Base-by-base conservation (phyloP, 2,888 invertebrate species). In the Drosophila tripunctata region DNA sequence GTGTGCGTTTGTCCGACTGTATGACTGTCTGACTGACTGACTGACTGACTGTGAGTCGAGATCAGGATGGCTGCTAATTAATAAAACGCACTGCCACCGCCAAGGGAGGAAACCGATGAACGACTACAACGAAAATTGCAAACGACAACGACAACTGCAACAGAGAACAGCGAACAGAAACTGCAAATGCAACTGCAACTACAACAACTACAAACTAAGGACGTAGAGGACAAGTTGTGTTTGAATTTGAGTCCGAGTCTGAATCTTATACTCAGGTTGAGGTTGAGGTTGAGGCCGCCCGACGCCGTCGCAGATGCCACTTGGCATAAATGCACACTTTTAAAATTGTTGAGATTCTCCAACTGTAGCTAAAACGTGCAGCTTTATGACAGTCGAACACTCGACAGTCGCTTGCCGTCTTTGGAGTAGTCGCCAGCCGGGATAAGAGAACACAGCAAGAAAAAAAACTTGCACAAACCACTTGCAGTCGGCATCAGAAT, bases 271-370 rank as follows among this genome's bases (percentile, higher is more conserved):
- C 30, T 24, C 43, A 5, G 17, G 8, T 27, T 31, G 43, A 31
- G 51, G 31, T 47, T 48, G 56, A 41, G 43, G 41, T 44, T 35
- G 63, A 31, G 62, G 70, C 58, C 67, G 76, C 63, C 62, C 74
- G 69, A 74, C 75, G 75, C 67, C 71, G 69, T 65, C 54, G 66
- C 70, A 77, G 88, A 83, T 86, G 78, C 87, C 80, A 75, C 80
- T 78, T 83, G 88, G 84, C 80, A 84, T 88, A 88, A 84, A 88
- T 84, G 87, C 88, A 83, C 88, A 85, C 88, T 85, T 87, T 85
- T 86, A 72, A 75, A 74, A 85, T 85, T 88, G 84, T 78, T 86
- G 75, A 87, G 88, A 85, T 85, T 88, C 88, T 84, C 84, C 83
- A 88, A 83, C 84, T 86, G 83, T 75, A 74, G 87, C 84, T 69